Evolutionary conservation across 2,797 vertebrate genomes (phyloP).

Genomic region (Vireo griseus): DNA sequence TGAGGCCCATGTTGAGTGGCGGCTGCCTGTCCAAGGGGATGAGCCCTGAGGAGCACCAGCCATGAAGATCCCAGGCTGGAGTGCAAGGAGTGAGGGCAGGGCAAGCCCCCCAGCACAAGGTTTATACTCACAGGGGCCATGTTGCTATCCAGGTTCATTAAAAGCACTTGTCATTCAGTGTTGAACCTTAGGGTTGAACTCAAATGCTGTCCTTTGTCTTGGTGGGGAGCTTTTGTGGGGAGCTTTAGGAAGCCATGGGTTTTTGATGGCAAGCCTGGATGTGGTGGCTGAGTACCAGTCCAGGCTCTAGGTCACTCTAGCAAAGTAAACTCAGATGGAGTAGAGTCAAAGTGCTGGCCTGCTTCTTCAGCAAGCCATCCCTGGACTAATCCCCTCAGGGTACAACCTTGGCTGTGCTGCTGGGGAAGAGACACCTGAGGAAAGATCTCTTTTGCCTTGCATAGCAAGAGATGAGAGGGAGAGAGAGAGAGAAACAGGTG

Average conservation of each 20-base stretch:
- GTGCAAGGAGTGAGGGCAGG: accelerated
- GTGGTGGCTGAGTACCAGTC: not conserved
- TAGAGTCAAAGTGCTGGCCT: not conserved
- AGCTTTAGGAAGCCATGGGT: not conserved
- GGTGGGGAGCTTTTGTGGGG: not conserved
- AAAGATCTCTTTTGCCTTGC: not conserved
- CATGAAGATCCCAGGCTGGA: not conserved
- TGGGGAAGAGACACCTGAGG: not conserved
- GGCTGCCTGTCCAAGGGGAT: not conserved
- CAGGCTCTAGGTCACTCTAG: not conserved
- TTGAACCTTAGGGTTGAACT: not conserved
- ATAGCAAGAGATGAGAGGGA: not conserved
- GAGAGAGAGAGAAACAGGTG: not conserved
- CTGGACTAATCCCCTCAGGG: not conserved
- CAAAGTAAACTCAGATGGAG: not conserved
- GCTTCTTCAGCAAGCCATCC: not conserved
- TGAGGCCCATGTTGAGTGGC: accelerated
- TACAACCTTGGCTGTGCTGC: not conserved
- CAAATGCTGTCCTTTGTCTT: accelerated
- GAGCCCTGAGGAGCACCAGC: not conserved
- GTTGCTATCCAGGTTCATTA: not conserved
- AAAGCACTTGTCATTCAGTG: not conserved
- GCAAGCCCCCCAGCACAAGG: accelerated
- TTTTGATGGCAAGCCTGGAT: not conserved
- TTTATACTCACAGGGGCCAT: accelerated